These are phyloP conservation scores for Drosophila niveifrons DNA, from an alignment of 2,888 invertebrate species.

Conservation along the genomic window DNA sequence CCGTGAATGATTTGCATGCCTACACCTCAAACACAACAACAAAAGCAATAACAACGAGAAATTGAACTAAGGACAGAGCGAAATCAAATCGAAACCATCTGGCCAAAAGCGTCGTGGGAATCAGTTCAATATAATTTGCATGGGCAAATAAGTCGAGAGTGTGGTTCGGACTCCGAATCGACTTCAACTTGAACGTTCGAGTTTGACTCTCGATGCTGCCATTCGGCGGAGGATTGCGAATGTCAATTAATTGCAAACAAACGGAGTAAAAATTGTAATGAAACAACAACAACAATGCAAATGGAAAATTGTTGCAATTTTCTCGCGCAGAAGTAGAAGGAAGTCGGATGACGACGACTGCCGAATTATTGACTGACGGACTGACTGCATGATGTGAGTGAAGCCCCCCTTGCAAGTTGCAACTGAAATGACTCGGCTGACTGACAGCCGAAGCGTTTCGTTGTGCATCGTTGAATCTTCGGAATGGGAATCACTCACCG, in stretches of 20 bases:
- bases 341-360: conserved; percentile 67
- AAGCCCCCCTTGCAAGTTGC: neutral
- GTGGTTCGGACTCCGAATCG: conserved; percentile 33
- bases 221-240: conserved; percentile 49
- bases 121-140: conserved; percentile 80
- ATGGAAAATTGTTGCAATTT: conserved; percentile 78
- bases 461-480: conserved; percentile 71
- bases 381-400: conserved; percentile 30
- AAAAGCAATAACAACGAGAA: conserved; percentile 27
- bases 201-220: conserved; percentile 23
- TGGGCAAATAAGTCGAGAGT: conserved; percentile 60
- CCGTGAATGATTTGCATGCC: conserved; percentile 77
- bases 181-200: conserved; percentile 38
- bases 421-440: conserved; percentile 23
- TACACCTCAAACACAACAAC: conserved; percentile 39
- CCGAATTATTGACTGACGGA: conserved; percentile 77
- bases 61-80: conserved; percentile 50
- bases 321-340: conserved; percentile 69
- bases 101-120: conserved; percentile 77
- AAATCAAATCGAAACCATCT: conserved; percentile 81
- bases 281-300: conserved; percentile 64
- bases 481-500: conserved; percentile 37
- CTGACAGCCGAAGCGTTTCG: conserved; percentile 61
- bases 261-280: conserved; percentile 63
- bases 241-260: conserved; percentile 76